Evolutionary conservation across 2,888 invertebrate species (phyloP), one percentile per base, ranked within the genome.

Genomic region (Trichogramma dendrolimi): DNA sequence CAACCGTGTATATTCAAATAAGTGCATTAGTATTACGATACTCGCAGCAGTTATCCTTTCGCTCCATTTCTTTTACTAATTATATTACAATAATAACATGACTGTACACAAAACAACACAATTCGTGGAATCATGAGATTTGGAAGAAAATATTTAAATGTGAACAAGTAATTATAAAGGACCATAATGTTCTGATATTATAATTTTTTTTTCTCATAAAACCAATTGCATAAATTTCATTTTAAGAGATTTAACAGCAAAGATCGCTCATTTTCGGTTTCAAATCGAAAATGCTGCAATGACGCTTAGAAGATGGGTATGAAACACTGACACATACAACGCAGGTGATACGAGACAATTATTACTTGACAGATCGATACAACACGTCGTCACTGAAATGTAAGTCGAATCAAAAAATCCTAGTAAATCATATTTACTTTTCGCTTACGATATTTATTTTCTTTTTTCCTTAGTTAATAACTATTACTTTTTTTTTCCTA

Each of bases 261-360:
- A 54, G 77, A 74, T 71, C 72, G 70, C 27, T 27, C 1, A 27
- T 27, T 65, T 72, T 71, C 68, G 70, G 73, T 70, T 27, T 27
- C 73, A 77, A 76, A 72, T 75, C 70, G 75, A 76, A 79, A 79
- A 79, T 78, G 77, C 77, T 77, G 74, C 76, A 75, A 75, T 74
- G 73, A 72, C 60, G 66, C 71, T 71, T 55, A 73, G 71, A 2
- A 27, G 27, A 27, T 27, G 71, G 71, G 75, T 78, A 77, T 77
- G 76, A 79, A 78, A 79, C 78, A 79, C 75, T 77, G 78, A 77
- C 76, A 77, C 76, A 73, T 77, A 78, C 73, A 79, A 78, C 79
- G 76, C 75, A 79, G 73, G 74, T 77, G 75, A 76, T 79, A 78
- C 76, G 78, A 75, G 76, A 76, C 73, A 72, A 74, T 67, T 72